phyloP scores from a whole-genome alignment of 2,113 vertebrate genomes.

The Garra rufa region DNA sequence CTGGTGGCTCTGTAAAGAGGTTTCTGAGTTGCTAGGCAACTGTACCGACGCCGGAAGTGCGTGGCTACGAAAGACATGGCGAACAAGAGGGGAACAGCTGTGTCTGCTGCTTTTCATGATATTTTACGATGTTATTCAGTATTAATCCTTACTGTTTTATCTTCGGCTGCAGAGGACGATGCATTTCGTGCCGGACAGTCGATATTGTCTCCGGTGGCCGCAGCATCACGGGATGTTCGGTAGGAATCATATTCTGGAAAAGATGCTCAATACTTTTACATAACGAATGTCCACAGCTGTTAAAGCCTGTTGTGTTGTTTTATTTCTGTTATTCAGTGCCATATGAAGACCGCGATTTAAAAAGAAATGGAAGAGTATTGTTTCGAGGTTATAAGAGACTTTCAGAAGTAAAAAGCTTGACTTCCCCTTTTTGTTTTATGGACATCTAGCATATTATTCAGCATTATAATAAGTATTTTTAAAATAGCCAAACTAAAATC shows the following conservation, averaged over 20 bases:
- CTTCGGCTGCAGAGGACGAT: constrained; percentile 52
- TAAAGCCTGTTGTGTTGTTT: not conserved
- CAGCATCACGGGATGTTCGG: constrained; percentile 73
- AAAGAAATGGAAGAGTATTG: not conserved
- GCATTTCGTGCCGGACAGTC: constrained; percentile 70
- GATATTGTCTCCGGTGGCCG: constrained; percentile 53
- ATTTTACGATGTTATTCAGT: constrained; percentile 29
- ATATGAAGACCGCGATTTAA: not conserved
- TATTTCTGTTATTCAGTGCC: not conserved
- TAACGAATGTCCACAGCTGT: too few relatives aligned
- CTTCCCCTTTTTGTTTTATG: not conserved
- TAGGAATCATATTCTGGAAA: constrained; percentile 51
- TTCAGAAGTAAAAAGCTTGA: not conserved
- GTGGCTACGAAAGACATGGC: constrained; percentile 75
- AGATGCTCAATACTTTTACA: not conserved
- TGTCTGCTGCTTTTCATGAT: not conserved
- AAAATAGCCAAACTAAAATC: too few relatives aligned
- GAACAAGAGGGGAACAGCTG: constrained; percentile 27
- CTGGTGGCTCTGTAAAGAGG: not conserved
- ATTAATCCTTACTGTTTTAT: constrained; percentile 19
- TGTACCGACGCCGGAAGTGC: constrained; percentile 76
- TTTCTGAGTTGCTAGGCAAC: constrained; percentile 73
- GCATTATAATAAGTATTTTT: too few relatives aligned
- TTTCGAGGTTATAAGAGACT: not conserved
- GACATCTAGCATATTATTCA: too few relatives aligned